phyloP scores from a whole-genome alignment of 2,888 invertebrate species.

The Hoplodrina ambigua region DNA sequence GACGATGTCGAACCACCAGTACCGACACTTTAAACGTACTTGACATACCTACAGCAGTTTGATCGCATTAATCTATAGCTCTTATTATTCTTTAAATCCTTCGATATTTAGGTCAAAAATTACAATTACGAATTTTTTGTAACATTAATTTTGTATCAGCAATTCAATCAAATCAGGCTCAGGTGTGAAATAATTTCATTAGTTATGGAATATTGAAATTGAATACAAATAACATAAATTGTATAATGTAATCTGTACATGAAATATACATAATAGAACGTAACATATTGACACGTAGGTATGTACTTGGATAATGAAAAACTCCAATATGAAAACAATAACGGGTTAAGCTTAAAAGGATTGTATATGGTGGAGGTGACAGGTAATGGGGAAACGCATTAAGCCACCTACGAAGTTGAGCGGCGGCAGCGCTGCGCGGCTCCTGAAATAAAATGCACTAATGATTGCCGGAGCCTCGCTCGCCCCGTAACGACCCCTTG shows the following conservation, averaged over 20 bases:
- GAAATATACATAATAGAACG: slow-evolving; percentile 11
- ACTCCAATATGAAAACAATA: slow-evolving; percentile 68
- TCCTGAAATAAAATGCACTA: slow-evolving; percentile 83
- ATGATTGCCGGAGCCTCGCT: slow-evolving; percentile 73
- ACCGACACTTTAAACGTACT: slow-evolving; percentile 48
- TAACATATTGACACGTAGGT: slow-evolving; percentile 22
- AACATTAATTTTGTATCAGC: slow-evolving; percentile 28
- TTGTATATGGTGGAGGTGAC: slow-evolving; percentile 77
- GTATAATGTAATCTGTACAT: slow-evolving; percentile 23
- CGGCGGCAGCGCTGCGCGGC: slow-evolving; percentile 61
- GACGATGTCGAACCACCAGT: slow-evolving; percentile 49
- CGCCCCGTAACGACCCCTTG: slow-evolving; percentile 69
- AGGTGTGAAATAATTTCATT: slow-evolving; percentile 45
- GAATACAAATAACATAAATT: slow-evolving; percentile 21
- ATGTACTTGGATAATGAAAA: slow-evolving; percentile 42
- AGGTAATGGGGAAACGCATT: slow-evolving; percentile 85
- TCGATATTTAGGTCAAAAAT: neutral
- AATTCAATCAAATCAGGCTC: slow-evolving; percentile 40
- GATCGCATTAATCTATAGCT: slow-evolving; percentile 32
- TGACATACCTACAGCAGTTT: slow-evolving; percentile 47
- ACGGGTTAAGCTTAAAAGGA: slow-evolving; percentile 67
- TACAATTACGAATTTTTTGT: slow-evolving; percentile 14
- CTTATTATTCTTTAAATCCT: slow-evolving; percentile 9
- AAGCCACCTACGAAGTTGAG: slow-evolving; percentile 72
- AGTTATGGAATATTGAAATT: slow-evolving; percentile 35